Conservation (phyloP, 2,888 invertebrate species). For the Phortica magna region DNA sequence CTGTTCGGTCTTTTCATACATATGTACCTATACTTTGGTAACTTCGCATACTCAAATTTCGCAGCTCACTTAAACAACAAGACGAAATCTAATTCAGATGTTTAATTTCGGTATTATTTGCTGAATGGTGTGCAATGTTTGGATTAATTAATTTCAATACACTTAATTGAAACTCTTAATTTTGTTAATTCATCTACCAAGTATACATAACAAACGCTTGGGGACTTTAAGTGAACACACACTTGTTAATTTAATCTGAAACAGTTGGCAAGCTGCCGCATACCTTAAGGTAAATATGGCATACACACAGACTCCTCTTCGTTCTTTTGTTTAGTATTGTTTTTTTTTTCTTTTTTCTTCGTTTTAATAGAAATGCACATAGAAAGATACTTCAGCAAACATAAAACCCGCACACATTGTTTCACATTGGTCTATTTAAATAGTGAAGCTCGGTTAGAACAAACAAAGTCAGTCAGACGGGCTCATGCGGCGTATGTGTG, state of each 20-base stretch:
- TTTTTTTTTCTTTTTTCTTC: background rate
- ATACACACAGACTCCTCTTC: background rate
- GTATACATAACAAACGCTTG: too few relatives aligned
- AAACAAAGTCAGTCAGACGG: slow-evolving; percentile 13
- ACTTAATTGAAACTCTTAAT: too few relatives aligned
- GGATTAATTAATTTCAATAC: background rate
- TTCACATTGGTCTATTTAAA: slow-evolving; percentile 10
- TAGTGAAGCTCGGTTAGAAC: background rate
- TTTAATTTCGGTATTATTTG: too few relatives aligned
- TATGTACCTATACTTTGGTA: too few relatives aligned
- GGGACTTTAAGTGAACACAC: too few relatives aligned
- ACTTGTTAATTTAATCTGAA: background rate
- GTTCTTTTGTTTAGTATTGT: too few relatives aligned
- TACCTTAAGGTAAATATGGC: slow-evolving; percentile 26
- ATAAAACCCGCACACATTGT: slow-evolving; percentile 9
- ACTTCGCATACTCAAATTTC: too few relatives aligned
- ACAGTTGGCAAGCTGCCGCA: slow-evolving; percentile 27
- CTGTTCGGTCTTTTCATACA: too few relatives aligned
- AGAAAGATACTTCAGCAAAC: slow-evolving; percentile 8
- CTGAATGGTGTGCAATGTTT: slow-evolving; percentile 52
- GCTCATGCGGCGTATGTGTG: slow-evolving; percentile 17
- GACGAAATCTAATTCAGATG: too few relatives aligned
- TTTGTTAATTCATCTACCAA: too few relatives aligned
- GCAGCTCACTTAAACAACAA: too few relatives aligned
- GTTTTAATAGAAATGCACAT: background rate